Percentiles rank a stretch among this genome's conserved stretches.
Conservation (phyloP, 2,797 vertebrate species). For the Takifugu ocellatus region DNA sequence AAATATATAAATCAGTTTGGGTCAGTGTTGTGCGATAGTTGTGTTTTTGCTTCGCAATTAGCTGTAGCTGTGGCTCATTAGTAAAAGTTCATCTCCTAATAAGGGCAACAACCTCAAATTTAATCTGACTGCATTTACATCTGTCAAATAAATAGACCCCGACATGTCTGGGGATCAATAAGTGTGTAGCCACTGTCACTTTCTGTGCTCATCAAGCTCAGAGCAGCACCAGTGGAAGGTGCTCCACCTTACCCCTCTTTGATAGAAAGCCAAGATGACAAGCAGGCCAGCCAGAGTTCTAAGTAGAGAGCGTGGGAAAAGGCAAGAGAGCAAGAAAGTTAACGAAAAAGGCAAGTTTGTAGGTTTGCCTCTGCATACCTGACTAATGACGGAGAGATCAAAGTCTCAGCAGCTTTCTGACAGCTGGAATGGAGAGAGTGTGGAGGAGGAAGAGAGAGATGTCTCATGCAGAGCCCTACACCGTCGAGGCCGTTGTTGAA, state of each 20-base stretch:
- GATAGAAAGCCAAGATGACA: slow-evolving; percentile 61
- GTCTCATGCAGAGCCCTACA: slow-evolving; percentile 7
- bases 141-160: not conserved
- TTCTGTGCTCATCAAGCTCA: slow-evolving; percentile 46
- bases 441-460: slow-evolving; percentile 6
- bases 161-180: not conserved
- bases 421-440: slow-evolving; percentile 60
- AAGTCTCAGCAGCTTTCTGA: slow-evolving; percentile 62
- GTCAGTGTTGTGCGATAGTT: too few relatives aligned
- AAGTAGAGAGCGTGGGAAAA: slow-evolving; percentile 61
- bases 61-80: too few relatives aligned
- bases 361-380: slow-evolving; percentile 73
- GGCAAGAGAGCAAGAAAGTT: slow-evolving; percentile 27
- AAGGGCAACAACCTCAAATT: too few relatives aligned
- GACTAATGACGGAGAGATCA: slow-evolving; percentile 80
- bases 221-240: slow-evolving; percentile 25
- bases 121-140: too few relatives aligned
- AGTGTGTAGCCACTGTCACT: slow-evolving; percentile 31
- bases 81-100: too few relatives aligned
- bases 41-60: too few relatives aligned
- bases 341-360: slow-evolving; percentile 40
- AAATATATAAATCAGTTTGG: too few relatives aligned
- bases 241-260: slow-evolving; percentile 45
- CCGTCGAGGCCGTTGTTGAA: too few relatives aligned
- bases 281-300: slow-evolving; percentile 62